Conservation (phyloP, 2,113 vertebrate genomes). For the Calonectris borealis region DNA sequence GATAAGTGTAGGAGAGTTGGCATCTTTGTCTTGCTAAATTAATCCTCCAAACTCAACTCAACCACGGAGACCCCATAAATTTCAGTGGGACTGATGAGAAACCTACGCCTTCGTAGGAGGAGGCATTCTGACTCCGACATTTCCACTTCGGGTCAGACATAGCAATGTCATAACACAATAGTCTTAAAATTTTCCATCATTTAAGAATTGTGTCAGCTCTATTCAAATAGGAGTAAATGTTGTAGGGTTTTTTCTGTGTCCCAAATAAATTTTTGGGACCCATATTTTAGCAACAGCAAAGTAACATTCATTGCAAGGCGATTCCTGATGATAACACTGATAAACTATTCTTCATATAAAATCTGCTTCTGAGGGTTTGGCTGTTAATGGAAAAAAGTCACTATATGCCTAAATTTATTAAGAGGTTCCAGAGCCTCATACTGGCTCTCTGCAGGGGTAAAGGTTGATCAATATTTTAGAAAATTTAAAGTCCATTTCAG, state of each 20-base stretch:
- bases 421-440: background rate
- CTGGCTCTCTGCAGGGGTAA: background rate
- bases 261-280: background rate
- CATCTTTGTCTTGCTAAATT: background rate
- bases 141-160: background rate
- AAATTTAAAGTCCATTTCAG: background rate
- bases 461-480: background rate
- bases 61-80: background rate
- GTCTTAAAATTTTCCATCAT: background rate
- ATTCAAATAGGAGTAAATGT: background rate
- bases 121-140: background rate
- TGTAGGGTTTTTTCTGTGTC: background rate
- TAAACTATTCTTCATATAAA: background rate
- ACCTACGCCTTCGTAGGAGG: background rate
- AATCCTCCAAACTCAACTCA: background rate
- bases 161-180: background rate
- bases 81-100: background rate
- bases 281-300: background rate
- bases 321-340: background rate
- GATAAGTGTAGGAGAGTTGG: background rate
- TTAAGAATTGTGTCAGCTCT: background rate
- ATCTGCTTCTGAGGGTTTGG: background rate
- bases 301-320: background rate
- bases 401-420: background rate
- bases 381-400: background rate